phyloP scores from a whole-genome alignment of 2,113 vertebrate species.

The Casuarius casuarius region DNA sequence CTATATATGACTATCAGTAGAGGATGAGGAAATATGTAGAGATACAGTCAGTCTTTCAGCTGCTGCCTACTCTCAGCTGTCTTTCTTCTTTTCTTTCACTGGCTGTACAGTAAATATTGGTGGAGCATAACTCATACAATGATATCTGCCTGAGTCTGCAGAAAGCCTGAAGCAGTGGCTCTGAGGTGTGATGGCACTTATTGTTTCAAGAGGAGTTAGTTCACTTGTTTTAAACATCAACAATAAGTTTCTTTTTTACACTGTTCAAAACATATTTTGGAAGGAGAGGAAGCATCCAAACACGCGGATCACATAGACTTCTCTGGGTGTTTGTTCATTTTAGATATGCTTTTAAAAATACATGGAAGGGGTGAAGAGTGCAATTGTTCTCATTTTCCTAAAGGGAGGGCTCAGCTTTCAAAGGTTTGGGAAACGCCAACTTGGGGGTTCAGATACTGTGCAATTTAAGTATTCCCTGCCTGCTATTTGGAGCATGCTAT shows the following conservation, averaged over 20 bases:
- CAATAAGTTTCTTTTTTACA: neutral
- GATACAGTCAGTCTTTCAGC: neutral
- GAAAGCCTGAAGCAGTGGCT: conserved; percentile 9
- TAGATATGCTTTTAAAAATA: conserved; percentile 45
- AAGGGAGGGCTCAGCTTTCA: conserved; percentile 28
- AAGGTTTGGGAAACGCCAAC: conserved; percentile 47
- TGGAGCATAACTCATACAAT: neutral
- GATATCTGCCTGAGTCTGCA: neutral
- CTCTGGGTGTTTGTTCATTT: neutral
- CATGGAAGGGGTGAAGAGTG: neutral
- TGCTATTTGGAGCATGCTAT: conserved; percentile 7
- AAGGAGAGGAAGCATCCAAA: conserved; percentile 9
- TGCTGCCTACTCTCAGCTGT: neutral
- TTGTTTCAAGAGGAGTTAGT: neutral
- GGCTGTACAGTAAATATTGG: neutral
- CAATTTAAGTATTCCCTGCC: neutral
- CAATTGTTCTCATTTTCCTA: conserved; percentile 31
- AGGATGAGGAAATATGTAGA: neutral
- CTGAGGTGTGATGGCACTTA: neutral
- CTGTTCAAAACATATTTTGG: conserved; percentile 45
- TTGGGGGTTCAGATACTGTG: neutral
- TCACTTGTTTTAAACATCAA: neutral
- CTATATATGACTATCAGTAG: neutral
- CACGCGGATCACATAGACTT: neutral
- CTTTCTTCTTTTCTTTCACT: neutral